Conservation (phyloP, 2,888 invertebrate species). For the Calephelis perditalis region DNA sequence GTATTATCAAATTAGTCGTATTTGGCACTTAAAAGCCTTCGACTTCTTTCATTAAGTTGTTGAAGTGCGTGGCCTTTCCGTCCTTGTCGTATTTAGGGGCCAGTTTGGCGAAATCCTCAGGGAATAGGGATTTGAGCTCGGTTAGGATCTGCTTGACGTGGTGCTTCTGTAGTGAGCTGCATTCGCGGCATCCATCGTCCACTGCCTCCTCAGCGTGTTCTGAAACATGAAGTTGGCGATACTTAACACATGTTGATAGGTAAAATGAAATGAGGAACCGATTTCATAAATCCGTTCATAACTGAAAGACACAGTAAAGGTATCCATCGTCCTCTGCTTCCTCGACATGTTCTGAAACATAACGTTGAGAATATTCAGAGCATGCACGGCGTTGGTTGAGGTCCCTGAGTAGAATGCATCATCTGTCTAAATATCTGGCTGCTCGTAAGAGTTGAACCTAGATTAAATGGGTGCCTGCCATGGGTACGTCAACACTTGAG, state of each 20-base stretch:
- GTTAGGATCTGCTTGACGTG: conserved; percentile 5
- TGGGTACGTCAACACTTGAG: no score
- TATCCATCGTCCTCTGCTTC: neutral
- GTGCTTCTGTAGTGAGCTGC: conserved; percentile 8
- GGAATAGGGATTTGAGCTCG: conserved; percentile 4
- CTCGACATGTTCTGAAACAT: conserved; percentile 5
- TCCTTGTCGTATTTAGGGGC: conserved; percentile 3
- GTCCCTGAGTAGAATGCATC: no score
- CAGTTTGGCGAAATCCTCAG: conserved; percentile 4
- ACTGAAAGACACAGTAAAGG: no score
- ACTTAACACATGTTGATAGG: no score
- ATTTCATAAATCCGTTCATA: no score
- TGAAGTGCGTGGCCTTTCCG: neutral
- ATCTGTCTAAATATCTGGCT: no score
- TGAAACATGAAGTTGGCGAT: neutral
- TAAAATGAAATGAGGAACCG: no score
- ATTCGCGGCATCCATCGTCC: neutral
- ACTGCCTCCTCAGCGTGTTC: conserved; percentile 4
- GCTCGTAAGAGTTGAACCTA: no score
- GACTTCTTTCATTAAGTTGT: neutral
- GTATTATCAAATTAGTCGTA: no score
- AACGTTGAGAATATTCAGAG: no score
- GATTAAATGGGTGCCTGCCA: no score
- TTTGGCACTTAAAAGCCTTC: neutral
- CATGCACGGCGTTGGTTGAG: no score